Evolutionary conservation across 53 echinoderm and acorn worm species (phyloP), one percentile per base, ranked within the genome.

Genomic region (Echinarachnius parma): DNA sequence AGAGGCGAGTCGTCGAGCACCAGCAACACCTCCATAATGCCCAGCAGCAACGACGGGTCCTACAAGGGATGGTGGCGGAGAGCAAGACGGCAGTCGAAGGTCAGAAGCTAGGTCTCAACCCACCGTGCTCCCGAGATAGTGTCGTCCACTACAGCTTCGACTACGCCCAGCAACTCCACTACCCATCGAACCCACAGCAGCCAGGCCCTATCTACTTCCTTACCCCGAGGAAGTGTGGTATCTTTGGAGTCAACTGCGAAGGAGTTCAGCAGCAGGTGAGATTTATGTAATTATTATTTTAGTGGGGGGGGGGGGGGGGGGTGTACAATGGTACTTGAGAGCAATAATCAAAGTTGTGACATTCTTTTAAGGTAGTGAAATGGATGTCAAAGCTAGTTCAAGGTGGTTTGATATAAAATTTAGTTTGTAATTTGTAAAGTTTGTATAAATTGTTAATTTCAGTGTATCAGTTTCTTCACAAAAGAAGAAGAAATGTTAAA

Each of bases 131-230:
- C 0, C 30, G 50, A 23, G 34, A 58, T 2, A 48, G 55, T 13
- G 46, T 7, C 9, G 77, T 83, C 67, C 85, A 85, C 75, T 85
- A 85, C 48, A 78, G 75, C 1, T 84, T 89, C 34, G 89, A 89
- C 46, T 84, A 57, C 49, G 78, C 89, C 1, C 78, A 77, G 35
- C 75, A 75, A 20, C 54, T 62, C 9, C 60, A 76, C 21, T 69
- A 57, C 28, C 86, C 86, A 3, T 21, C 36, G 11, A 68, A 81
- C 28, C 71, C 86, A 18, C 29, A 39, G 31, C 81, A 81, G 52
- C 81, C 80, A 22, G 86, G 81, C 0, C 77, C 77, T 10, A 60
- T 70, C 28, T 86, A 77, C 34, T 86, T 86, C 19, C 25, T 68
- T 27, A 46, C 66, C 0, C 68, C 77, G 16, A 68, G 86, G 35